These are phyloP conservation scores for Drosophila ananassae DNA, from an alignment of 1,140 invertebrate species.

Conservation along the genomic window DNA sequence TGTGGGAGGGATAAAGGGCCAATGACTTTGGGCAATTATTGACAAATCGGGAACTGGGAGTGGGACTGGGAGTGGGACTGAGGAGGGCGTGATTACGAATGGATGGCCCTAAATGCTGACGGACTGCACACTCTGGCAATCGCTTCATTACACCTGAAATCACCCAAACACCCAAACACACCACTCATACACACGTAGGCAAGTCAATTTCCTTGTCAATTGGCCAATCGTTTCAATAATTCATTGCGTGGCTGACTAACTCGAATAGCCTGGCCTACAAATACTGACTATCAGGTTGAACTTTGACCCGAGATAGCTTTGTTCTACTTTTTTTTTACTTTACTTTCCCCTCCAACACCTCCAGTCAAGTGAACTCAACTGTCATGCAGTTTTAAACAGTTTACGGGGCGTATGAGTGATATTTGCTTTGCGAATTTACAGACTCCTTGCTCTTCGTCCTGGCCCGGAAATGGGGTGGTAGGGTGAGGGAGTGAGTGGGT, in stretches of 20 bases:
- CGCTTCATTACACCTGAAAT: conserved; percentile 60
- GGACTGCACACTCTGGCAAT: conserved; percentile 39
- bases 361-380: conserved; percentile 68
- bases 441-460: background rate
- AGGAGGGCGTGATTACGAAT: conserved; percentile 41
- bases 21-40: conserved; percentile 49
- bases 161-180: conserved; percentile 20
- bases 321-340: conserved; percentile 12
- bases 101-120: conserved; percentile 62
- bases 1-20: background rate
- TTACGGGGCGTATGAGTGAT: conserved; percentile 76
- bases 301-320: background rate
- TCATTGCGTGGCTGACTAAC: conserved; percentile 45
- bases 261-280: conserved; percentile 45
- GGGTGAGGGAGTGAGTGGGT: background rate
- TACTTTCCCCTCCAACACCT: conserved; percentile 54
- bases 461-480: conserved; percentile 4
- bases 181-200: background rate
- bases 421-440: conserved; percentile 40
- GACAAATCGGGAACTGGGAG: conserved; percentile 16
- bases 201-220: conserved; percentile 53
- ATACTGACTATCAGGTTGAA: background rate
- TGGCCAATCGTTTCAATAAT: conserved; percentile 66
- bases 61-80: background rate
- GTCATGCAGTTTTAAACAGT: conserved; percentile 78